Evolutionary conservation across 2,797 vertebrate genomes (phyloP).

Genomic region (Kryptopterus vitreolus): DNA sequence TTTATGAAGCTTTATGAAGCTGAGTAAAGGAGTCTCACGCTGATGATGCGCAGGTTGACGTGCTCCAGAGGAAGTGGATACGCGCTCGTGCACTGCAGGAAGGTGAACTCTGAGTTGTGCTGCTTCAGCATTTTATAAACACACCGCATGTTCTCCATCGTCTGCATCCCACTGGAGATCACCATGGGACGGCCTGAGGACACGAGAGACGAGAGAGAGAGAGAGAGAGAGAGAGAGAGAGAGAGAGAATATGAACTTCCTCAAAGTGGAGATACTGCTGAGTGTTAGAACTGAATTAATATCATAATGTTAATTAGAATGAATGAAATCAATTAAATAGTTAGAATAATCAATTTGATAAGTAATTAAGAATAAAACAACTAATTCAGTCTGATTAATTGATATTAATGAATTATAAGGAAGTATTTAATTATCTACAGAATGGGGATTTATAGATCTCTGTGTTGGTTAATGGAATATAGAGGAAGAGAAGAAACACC

Average conservation of each 20-base stretch:
- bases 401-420: not conserved
- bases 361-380: no score
- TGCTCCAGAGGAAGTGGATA: constrained; percentile 87
- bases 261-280: not conserved
- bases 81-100: constrained; percentile 94
- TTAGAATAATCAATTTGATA: no score
- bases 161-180: constrained; percentile 97
- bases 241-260: not conserved
- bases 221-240: no score
- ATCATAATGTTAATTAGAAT: not conserved
- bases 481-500: constrained; percentile 66
- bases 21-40: not conserved
- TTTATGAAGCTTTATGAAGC: not conserved
- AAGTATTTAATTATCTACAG: not conserved
- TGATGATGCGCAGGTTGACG: constrained; percentile 87
- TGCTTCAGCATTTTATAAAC: constrained; percentile 89
- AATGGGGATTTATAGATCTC: not conserved
- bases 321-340: no score
- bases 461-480: no score
- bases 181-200: constrained; percentile 92
- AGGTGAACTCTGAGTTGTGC: constrained; percentile 89
- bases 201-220: no score
- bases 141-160: constrained; percentile 88
- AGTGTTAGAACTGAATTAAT: not conserved
- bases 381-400: no score